phyloP scores from a whole-genome alignment of 2,113 vertebrate species.

The Pelvicachromis taeniatus region DNA sequence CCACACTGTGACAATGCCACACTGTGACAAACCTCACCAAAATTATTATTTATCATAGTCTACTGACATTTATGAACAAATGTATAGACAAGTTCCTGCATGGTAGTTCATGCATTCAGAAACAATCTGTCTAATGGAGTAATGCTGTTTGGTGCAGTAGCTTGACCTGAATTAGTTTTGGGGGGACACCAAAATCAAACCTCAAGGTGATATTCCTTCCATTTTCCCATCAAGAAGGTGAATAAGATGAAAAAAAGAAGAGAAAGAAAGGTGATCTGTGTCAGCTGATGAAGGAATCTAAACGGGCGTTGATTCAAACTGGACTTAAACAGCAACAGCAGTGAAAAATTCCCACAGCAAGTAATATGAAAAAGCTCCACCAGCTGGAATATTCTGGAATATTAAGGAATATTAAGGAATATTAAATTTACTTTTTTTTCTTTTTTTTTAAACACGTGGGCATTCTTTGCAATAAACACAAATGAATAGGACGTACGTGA shows the following conservation, averaged over 20 bases:
- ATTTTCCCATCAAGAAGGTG: not conserved
- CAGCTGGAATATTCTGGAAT: not conserved
- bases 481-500: not conserved
- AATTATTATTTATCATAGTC: not conserved
- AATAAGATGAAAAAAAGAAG: not conserved
- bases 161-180: not conserved
- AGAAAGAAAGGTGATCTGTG: not conserved
- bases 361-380: not conserved
- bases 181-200: not conserved
- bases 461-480: not conserved
- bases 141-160: not conserved
- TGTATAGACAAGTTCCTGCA: not conserved
- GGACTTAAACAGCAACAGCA: not conserved
- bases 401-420: too few relatives aligned
- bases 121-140: not conserved
- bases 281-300: not conserved
- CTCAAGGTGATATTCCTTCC: rapidly evolving
- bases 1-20: not conserved
- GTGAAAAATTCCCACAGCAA: not conserved
- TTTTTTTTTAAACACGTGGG: not conserved
- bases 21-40: not conserved
- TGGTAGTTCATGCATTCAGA: not conserved
- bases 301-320: not conserved
- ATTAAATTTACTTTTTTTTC: rapidly evolving
- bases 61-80: not conserved